Evolutionary conservation across 2,113 vertebrate species (phyloP).

Genomic region (Passer montanus): DNA sequence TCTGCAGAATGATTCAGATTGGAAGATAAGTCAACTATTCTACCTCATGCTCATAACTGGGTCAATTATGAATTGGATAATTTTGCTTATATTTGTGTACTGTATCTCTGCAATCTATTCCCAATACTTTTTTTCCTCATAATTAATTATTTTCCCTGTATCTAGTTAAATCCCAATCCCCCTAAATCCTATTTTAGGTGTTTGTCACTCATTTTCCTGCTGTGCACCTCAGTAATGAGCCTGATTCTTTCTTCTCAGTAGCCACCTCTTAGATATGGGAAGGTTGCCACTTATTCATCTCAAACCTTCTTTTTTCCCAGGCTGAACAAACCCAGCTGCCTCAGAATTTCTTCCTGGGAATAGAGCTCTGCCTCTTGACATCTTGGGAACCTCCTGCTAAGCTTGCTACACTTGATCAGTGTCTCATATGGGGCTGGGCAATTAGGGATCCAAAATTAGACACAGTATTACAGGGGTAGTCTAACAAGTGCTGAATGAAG

Average conservation of each 20-base stretch:
- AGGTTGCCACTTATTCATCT: background rate
- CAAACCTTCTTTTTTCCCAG: background rate
- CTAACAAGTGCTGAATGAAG: background rate
- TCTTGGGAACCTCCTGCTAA: background rate
- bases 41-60: background rate
- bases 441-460: background rate
- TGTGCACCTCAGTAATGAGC: background rate
- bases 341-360: background rate
- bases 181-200: background rate
- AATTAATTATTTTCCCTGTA: background rate
- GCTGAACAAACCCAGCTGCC: background rate
- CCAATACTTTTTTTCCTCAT: background rate
- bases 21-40: background rate
- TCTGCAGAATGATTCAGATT: background rate
- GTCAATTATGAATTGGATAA: background rate
- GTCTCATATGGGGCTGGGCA: background rate
- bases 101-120: background rate
- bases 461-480: background rate
- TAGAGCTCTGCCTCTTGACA: background rate
- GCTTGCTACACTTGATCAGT: background rate
- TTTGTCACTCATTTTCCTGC: background rate
- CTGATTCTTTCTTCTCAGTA: background rate
- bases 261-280: background rate
- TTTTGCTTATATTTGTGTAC: background rate
- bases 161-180: background rate